Evolutionary conservation across 2,888 invertebrate genomes (phyloP), one percentile per base, ranked within the genome.

Genomic region (Ptilodon capucinus): DNA sequence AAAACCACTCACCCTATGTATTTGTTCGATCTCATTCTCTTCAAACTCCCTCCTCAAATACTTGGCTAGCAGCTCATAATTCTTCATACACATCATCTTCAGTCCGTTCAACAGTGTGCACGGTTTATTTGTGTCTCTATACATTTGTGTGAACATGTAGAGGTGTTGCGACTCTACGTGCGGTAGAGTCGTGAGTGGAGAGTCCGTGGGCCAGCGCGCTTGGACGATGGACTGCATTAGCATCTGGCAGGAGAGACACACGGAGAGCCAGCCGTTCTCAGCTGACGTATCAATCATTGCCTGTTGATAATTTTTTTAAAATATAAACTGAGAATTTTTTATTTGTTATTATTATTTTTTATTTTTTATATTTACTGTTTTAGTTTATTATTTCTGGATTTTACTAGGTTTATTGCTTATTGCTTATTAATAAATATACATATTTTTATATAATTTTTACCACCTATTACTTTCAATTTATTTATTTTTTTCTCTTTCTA

Each of bases 231-330:
- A 96, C 86, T 99, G 99, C 91, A 98, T 94, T 8, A 97, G 66
- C 57, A 94, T 92, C 63, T 97, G 95, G 47, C 96, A 92, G 47
- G 93, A 93, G 11, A 99, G 80, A 0, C 97, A 94, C 1, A 96
- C 95, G 4, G 94, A 92, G 6, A 99, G 88, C 97, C 98, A 99
- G 40, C 98, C 98, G 64, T 94, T 93, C 78, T 98, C 97, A 0
- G 98, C 97, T 36, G 95, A 94, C 9, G 97, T 95, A 85, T 99
- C 99, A 68, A 99, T 95, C 97, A 99, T 98, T 16, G 99, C 98
- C 96, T 98, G 87, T 46, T 13, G 19, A 43, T 1, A 40, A 34
- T 1, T n/a, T n/a, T n/a, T n/a, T n/a, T n/a, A n/a, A n/a, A n/a
- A n/a, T n/a, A n/a, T n/a, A n/a, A n/a, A n/a, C n/a, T n/a, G n/a